Evolutionary conservation across 2,797 vertebrate species (phyloP).

Genomic region (Acipenser ruthenus): DNA sequence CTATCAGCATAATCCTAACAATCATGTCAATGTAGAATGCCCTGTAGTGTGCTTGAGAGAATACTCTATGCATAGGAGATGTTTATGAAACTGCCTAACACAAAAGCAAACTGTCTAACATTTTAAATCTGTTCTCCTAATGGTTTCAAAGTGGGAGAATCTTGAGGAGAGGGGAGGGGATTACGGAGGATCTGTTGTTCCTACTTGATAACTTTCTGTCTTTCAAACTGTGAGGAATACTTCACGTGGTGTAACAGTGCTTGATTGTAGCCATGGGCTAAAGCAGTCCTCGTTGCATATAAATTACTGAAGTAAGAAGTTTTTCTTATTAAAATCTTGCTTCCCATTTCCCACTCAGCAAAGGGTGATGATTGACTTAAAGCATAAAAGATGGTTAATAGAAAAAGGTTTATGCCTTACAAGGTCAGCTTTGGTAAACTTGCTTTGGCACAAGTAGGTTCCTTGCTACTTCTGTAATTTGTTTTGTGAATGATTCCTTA

Average conservation of each 20-base stretch:
- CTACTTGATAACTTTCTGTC: constrained; percentile 35
- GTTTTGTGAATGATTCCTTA: no score
- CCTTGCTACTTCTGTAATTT: no score
- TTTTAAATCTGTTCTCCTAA: no score
- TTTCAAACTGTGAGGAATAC: constrained; percentile 50
- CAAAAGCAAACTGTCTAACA: no score
- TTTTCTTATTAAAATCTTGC: constrained; percentile 56
- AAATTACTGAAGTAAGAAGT: constrained; percentile 62
- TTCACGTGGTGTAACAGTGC: constrained; percentile 34
- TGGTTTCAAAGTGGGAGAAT: no score
- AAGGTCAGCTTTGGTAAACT: constrained; percentile 16
- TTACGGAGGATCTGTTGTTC: constrained; percentile 34
- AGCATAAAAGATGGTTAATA: constrained; percentile 33
- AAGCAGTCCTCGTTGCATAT: constrained; percentile 55
- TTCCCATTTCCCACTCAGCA: constrained; percentile 45
- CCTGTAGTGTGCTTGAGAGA: no score
- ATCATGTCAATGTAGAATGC: no score
- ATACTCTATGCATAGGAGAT: no score
- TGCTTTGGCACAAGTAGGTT: background rate
- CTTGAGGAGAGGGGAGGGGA: no score
- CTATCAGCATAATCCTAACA: no score
- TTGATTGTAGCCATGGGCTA: constrained; percentile 50
- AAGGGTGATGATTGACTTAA: constrained; percentile 68
- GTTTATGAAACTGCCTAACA: no score
- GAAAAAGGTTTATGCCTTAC: constrained; percentile 9